A percentile compares a stretch with the other conserved stretches of the same genome.
Evolutionary conservation across 1,140 invertebrate genomes (phyloP).

Genomic region (Monomorium pharaonis): DNA sequence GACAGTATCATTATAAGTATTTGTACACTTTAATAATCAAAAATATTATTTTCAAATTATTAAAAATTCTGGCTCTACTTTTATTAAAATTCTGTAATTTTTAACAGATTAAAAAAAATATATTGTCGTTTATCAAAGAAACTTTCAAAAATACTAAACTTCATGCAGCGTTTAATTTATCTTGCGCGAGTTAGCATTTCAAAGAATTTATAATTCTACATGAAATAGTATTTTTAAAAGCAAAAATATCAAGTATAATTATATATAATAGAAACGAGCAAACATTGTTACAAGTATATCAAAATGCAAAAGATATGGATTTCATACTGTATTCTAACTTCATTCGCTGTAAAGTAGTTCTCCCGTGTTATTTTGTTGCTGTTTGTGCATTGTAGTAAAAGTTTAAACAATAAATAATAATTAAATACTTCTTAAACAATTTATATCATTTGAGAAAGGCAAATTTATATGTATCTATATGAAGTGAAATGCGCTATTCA

Average conservation of each 20-base stretch:
- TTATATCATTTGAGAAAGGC: neutral
- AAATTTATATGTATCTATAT: neutral
- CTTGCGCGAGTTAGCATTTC: neutral
- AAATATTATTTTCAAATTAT: neutral
- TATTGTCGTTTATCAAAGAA: neutral
- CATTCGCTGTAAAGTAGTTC: neutral
- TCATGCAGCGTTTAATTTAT: neutral
- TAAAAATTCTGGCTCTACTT: neutral
- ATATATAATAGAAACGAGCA: neutral
- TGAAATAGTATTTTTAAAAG: neutral
- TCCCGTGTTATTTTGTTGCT: neutral
- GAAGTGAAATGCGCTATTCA: neutral
- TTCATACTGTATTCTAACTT: neutral
- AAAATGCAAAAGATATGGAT: neutral
- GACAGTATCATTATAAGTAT: neutral
- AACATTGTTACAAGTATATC: neutral
- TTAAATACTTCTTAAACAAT: conserved; percentile 16
- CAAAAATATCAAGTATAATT: conserved; percentile 3
- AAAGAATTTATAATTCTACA: neutral
- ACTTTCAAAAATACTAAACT: neutral
- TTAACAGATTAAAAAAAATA: neutral
- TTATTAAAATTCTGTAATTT: neutral
- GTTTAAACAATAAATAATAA: neutral
- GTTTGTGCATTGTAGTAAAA: neutral
- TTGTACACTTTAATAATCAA: neutral